Conservation (phyloP, 2,113 vertebrate species). For the Corvus hawaiiensis region DNA sequence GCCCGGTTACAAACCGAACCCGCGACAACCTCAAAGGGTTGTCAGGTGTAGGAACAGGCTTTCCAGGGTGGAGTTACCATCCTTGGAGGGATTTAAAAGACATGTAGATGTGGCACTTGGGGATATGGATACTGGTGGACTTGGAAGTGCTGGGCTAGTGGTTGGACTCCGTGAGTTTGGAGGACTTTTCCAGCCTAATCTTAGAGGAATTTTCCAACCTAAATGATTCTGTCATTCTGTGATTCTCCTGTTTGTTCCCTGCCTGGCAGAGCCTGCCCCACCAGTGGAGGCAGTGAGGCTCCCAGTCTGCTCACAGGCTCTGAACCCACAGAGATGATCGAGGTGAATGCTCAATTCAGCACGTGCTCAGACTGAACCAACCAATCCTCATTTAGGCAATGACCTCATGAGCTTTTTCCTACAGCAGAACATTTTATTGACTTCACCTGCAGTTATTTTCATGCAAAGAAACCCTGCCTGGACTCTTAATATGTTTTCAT, state of each 20-base stretch:
- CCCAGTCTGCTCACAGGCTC: background rate
- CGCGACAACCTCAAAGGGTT: background rate
- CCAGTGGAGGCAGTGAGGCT: accelerated
- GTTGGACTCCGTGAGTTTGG: background rate
- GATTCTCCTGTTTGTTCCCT: background rate
- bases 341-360: background rate
- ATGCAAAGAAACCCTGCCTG: background rate
- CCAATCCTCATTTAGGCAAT: background rate
- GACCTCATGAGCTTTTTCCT: background rate
- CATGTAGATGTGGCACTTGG: background rate
- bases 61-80: background rate
- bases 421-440: background rate
- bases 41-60: background rate
- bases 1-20: too few relatives aligned
- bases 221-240: background rate
- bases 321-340: accelerated
- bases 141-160: background rate
- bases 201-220: background rate
- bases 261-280: background rate
- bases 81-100: background rate
- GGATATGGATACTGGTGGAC: background rate
- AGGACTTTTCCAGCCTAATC: background rate
- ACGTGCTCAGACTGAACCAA: background rate
- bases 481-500: background rate
- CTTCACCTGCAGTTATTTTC: background rate